phyloP scores from a whole-genome alignment of 2,113 vertebrate genomes.

The Peromyscus polionotus region DNA sequence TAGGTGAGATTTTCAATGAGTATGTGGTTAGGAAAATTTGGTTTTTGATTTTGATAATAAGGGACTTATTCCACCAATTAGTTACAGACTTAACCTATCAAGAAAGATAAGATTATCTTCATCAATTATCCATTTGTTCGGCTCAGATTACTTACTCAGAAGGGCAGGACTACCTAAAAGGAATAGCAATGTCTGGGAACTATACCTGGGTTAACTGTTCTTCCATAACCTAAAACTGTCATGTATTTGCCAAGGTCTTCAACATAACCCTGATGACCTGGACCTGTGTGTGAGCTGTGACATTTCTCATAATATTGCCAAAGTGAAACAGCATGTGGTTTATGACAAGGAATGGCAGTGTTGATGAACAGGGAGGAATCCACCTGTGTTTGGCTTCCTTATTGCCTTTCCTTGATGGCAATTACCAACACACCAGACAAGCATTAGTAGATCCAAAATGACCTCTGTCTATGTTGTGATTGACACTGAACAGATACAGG shows the following conservation, averaged over 20 bases:
- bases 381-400: constrained; percentile 76
- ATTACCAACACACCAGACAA: constrained; percentile 94
- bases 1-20: constrained; percentile 97
- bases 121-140: constrained; percentile 96
- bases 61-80: constrained; percentile 97
- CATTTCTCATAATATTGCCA: constrained; percentile 98
- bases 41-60: constrained; percentile 95
- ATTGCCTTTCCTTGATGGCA: constrained; percentile 7
- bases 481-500: constrained; percentile 96
- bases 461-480: constrained; percentile 98
- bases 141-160: constrained; percentile 94
- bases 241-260: constrained; percentile 98
- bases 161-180: constrained; percentile 97
- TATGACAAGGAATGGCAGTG: constrained; percentile 94
- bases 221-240: constrained; percentile 97
- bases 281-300: constrained; percentile 98
- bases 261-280: constrained; percentile 95
- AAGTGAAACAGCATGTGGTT: constrained; percentile 97
- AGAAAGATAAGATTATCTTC: constrained; percentile 94
- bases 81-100: constrained; percentile 98
- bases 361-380: constrained; percentile 97
- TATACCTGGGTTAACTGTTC: constrained; percentile 99
- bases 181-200: constrained; percentile 97
- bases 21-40: constrained; percentile 98
- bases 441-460: constrained; percentile 97